phyloP scores from a whole-genome alignment of 2,797 vertebrate species.

The Scarus forsteni region DNA sequence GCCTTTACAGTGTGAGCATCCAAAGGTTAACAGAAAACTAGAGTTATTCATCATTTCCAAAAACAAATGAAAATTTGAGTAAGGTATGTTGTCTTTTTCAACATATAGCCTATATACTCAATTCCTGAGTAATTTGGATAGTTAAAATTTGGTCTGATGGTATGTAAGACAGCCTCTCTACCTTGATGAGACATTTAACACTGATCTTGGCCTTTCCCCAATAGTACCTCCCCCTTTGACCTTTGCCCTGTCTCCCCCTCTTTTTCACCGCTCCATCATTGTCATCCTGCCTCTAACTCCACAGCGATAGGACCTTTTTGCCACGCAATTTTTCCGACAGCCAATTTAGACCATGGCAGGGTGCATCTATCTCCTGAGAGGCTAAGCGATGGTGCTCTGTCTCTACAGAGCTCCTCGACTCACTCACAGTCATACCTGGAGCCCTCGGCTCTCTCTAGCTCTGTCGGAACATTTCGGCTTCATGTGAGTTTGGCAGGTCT shows the following conservation, averaged over 20 bases:
- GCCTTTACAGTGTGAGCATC: too few relatives aligned
- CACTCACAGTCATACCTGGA: slow-evolving; percentile 37
- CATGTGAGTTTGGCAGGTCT: slow-evolving; percentile 33
- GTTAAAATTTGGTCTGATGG: too few relatives aligned
- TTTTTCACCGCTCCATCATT: slow-evolving; percentile 66
- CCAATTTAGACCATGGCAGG: slow-evolving; percentile 79
- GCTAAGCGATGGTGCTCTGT: slow-evolving; percentile 41
- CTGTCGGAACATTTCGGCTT: slow-evolving; percentile 18
- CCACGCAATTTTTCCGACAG: slow-evolving; percentile 72
- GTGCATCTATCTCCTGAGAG: slow-evolving; percentile 73
- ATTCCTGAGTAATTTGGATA: too few relatives aligned
- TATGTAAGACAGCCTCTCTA: slow-evolving; percentile 6
- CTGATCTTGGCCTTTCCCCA: slow-evolving; percentile 44
- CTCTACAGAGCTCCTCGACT: slow-evolving; percentile 28
- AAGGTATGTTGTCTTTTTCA: too few relatives aligned
- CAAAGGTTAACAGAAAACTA: too few relatives aligned
- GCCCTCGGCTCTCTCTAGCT: slow-evolving; percentile 40
- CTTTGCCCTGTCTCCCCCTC: slow-evolving; percentile 23
- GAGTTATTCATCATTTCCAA: too few relatives aligned
- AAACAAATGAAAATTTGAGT: too few relatives aligned
- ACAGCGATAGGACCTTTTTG: slow-evolving; percentile 53
- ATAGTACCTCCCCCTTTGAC: slow-evolving; percentile 55
- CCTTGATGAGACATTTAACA: slow-evolving; percentile 60
- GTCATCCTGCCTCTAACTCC: slow-evolving; percentile 61
- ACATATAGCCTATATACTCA: too few relatives aligned